Conservation (phyloP, 2,113 vertebrate species). For the Orcinus orca region DNA sequence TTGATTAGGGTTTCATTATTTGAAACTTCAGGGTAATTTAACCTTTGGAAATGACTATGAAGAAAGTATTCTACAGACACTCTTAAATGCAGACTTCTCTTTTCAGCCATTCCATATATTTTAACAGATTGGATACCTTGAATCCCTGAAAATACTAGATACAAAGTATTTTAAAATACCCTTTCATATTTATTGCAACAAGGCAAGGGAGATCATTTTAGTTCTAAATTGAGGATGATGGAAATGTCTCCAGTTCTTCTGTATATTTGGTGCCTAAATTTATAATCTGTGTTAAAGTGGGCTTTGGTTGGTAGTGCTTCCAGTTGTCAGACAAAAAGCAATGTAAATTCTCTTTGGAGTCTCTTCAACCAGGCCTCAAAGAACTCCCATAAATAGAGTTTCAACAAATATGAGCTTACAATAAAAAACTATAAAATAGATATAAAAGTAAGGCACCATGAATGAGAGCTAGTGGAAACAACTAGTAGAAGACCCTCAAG, state of each 20-base stretch:
- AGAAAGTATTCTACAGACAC: neutral
- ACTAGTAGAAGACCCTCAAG: neutral
- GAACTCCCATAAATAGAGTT: neutral
- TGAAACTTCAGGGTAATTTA: neutral
- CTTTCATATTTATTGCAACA: neutral
- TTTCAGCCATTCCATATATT: neutral
- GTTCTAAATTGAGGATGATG: neutral
- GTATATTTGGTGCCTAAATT: neutral
- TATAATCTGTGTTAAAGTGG: neutral
- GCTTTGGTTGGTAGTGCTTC: neutral
- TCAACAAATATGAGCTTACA: neutral
- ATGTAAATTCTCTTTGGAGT: neutral
- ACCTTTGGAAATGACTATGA: neutral
- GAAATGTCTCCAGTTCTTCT: neutral
- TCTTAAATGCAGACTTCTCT: neutral
- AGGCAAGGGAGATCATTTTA: neutral
- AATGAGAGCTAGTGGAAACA: neutral
- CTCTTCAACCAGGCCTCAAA: neutral
- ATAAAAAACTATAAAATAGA: neutral
- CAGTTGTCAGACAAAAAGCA: neutral
- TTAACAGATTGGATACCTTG: neutral
- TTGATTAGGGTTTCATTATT: slow-evolving; percentile 6
- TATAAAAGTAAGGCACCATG: neutral
- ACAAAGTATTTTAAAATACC: neutral
- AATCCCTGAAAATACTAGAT: neutral